Evolutionary conservation across 2,888 invertebrate species (phyloP).

Genomic region (Sycophila texana): DNA sequence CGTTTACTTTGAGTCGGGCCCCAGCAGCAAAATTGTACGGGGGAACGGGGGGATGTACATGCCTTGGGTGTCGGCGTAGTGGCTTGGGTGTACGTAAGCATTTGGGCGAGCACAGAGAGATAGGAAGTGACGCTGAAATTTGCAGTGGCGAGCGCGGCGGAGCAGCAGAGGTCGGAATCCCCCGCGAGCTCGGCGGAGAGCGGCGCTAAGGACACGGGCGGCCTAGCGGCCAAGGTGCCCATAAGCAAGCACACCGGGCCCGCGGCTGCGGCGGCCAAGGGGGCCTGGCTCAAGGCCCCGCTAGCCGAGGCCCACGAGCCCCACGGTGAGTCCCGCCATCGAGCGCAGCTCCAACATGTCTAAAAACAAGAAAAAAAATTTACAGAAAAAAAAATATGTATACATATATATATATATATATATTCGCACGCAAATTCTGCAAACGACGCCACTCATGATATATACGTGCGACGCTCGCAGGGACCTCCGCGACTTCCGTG

Average conservation of each 20-base stretch:
- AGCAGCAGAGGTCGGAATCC: slow-evolving; percentile 75
- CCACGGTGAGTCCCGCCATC: slow-evolving; percentile 71
- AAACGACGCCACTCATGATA: not conserved
- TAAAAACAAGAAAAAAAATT: not conserved
- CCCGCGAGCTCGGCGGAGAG: slow-evolving; percentile 69
- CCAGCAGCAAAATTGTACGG: too few species aligned
- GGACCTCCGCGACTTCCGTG: too few species aligned
- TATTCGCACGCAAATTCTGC: not conserved
- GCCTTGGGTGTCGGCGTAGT: not conserved
- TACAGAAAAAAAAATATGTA: not conserved
- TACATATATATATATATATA: too few species aligned
- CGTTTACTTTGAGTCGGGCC: too few species aligned
- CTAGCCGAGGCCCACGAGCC: slow-evolving; percentile 74
- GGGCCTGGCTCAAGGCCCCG: slow-evolving; percentile 74
- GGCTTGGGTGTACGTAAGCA: not conserved
- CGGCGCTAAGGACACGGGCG: slow-evolving; percentile 59
- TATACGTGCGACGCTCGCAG: too few species aligned
- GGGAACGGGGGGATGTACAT: too few species aligned
- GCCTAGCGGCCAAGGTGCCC: slow-evolving; percentile 72
- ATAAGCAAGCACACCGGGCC: slow-evolving; percentile 71
- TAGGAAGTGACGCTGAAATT: slow-evolving; percentile 65
- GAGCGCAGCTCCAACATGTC: not conserved
- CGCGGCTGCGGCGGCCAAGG: slow-evolving; percentile 68
- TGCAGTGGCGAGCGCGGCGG: slow-evolving; percentile 74
- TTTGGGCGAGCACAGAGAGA: slow-evolving; percentile 64